Evolutionary conservation across 2,113 vertebrate species (phyloP), one percentile per base, ranked within the genome.

Genomic region (Athene cunicularia): DNA sequence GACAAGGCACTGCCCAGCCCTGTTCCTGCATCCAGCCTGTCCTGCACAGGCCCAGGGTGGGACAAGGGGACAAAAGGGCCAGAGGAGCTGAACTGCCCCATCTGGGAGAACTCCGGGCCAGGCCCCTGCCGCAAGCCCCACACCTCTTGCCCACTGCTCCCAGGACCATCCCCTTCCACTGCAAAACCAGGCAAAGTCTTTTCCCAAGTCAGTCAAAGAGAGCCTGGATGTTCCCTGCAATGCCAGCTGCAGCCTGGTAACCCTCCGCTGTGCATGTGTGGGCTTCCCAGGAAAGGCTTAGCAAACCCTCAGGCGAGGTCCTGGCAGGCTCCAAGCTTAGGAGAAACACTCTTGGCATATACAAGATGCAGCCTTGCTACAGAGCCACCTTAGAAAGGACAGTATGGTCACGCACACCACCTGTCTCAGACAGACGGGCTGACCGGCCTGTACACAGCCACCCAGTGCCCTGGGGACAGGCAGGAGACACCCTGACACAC

Each of bases 121-220:
- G 72, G 52, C 14, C 17, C 20, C 47, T 84, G 72, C 41, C 80
- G 52, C 59, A 82, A 94, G 41, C 43, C 64, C 43, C 63, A 41
- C 1, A 2, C 58, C 24, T 63, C 20, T 32, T 4, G 3, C 14
- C 56, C 0, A 0, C 33, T 62, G 33, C 52, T 84, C 35, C 82
- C 30, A 87, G 52, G 35, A 62, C 63, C 39, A 52, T 49, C n/a
- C 67, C 58, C 39, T 71, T 68, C 66, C 39, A n/a, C 56, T 62
- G 62, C 52, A 87, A 82, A 83, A 71, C n/a, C 16, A 77, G 43
- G 60, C 43, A 45, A 72, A 64, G 50, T 18, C 60, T 60, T 63
- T 85, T 56, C 35, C 49, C 43, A 88, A 9, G 32, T 45, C 70
- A 73, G 41, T 19, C 73, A 80, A n/a, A 84, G 30, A 58, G 21